These are phyloP conservation scores for Stenoptilia bipunctidactyla DNA, from an alignment of 2,888 invertebrate genomes.

Conservation along the genomic window DNA sequence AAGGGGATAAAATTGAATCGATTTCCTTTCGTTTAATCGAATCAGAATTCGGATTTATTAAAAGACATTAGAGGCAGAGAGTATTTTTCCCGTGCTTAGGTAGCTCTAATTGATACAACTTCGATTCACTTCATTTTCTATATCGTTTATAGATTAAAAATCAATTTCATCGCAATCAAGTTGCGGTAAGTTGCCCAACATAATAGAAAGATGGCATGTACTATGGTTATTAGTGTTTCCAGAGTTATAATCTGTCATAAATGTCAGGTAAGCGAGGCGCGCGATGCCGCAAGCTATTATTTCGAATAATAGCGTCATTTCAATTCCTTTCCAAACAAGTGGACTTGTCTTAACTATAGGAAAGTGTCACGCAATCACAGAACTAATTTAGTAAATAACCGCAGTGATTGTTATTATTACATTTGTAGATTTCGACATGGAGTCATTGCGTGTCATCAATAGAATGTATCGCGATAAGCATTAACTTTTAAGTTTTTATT, in stretches of 20 bases:
- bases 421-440: too few species aligned
- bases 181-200: conserved; percentile 35
- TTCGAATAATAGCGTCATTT: conserved; percentile 48
- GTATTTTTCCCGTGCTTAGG: too few species aligned
- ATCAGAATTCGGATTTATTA: too few species aligned
- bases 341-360: conserved; percentile 33
- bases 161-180: conserved; percentile 31
- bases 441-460: too few species aligned
- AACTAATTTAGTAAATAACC: conserved; percentile 24
- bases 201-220: conserved; percentile 65
- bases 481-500: too few species aligned
- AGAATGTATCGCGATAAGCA: too few species aligned
- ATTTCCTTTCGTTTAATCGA: too few species aligned
- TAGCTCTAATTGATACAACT: too few species aligned
- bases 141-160: conserved; percentile 8
- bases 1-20: conserved; percentile 10
- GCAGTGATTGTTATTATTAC: too few species aligned
- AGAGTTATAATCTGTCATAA: conserved; percentile 61
- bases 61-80: too few species aligned
- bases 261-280: conserved; percentile 49
- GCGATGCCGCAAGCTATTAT: conserved; percentile 42
- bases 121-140: too few species aligned
- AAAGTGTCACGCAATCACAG: conserved; percentile 48
- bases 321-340: conserved; percentile 46
- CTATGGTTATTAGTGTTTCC: conserved; percentile 48